Percentiles rank a stretch among this genome's conserved stretches.
phyloP scores from a whole-genome alignment of 2,113 vertebrate genomes.

The Myodes glareolus region DNA sequence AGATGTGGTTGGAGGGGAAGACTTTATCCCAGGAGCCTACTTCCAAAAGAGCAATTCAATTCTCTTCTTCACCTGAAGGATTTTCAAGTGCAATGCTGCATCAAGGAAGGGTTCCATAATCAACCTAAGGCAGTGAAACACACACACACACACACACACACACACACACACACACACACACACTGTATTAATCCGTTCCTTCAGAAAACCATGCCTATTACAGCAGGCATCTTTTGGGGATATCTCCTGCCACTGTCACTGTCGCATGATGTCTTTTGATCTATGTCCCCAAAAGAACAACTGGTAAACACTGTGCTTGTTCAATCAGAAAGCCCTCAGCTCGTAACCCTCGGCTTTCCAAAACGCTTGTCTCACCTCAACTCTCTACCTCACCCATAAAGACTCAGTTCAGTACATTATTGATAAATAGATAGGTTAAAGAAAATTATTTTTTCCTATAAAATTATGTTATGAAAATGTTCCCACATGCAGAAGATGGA shows the following conservation, averaged over 20 bases:
- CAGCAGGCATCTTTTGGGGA: not conserved
- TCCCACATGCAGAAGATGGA: not conserved
- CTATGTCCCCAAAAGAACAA: not conserved
- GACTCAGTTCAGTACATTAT: not conserved
- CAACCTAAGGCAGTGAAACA: not conserved
- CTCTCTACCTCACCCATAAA: not conserved
- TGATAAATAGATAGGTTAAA: not conserved
- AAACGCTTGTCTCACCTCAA: not conserved
- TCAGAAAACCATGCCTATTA: not conserved
- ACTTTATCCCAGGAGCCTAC: not conserved
- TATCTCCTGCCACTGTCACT: not conserved
- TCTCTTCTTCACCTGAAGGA: not conserved
- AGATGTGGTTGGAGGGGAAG: no score
- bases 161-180: not conserved
- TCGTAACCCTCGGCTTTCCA: not conserved
- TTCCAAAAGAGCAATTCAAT: not conserved
- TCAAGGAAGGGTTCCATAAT: not conserved
- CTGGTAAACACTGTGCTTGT: not conserved
- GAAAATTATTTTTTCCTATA: not conserved
- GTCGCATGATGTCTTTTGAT: not conserved
- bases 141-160: not conserved
- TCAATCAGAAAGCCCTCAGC: not conserved
- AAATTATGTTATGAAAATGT: slow-evolving; percentile 2
- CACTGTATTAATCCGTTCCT: not conserved
- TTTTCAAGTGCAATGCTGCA: not conserved